Conservation (phyloP, 2,888 invertebrate species). For the Zele albiditarsus region DNA sequence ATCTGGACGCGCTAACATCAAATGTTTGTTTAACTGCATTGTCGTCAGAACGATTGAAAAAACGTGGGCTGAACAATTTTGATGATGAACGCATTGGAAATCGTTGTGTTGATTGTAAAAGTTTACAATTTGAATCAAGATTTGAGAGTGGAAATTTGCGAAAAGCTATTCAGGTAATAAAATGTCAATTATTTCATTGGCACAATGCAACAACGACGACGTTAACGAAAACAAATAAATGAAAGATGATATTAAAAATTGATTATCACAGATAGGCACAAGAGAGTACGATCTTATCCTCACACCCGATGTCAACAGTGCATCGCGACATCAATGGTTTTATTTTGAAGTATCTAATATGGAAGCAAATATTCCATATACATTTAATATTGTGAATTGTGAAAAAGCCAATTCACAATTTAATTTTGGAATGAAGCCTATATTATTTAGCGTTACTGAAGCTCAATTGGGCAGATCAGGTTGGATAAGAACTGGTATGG, state of each 20-base stretch:
- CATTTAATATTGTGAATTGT: conserved; percentile 91
- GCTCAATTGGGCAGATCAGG: conserved; percentile 77
- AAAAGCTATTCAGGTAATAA: conserved; percentile 83
- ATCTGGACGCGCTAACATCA: conserved; percentile 77
- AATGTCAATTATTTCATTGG: neutral
- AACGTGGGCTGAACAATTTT: conserved; percentile 57
- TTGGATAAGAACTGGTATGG: conserved; percentile 83
- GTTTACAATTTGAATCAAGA: conserved; percentile 85
- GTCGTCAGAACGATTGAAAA: conserved; percentile 35
- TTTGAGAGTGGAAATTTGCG: conserved; percentile 91
- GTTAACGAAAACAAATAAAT: conserved; percentile 18
- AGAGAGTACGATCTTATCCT: conserved; percentile 88
- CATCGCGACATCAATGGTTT: conserved; percentile 89
- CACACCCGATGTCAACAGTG: conserved; percentile 88
- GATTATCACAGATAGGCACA: conserved; percentile 78
- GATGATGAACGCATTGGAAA: conserved; percentile 62
- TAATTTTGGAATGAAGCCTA: conserved; percentile 91
- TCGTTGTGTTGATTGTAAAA: conserved; percentile 64
- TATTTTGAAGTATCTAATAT: conserved; percentile 91
- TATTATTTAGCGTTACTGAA: conserved; percentile 87
- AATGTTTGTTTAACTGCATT: conserved; percentile 47
- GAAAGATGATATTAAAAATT: conserved; percentile 29
- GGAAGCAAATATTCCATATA: conserved; percentile 80
- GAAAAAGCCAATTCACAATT: conserved; percentile 91
- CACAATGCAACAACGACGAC: neutral